Evolutionary conservation across 2,113 vertebrate species (phyloP).

Genomic region (Leiothrix lutea): DNA sequence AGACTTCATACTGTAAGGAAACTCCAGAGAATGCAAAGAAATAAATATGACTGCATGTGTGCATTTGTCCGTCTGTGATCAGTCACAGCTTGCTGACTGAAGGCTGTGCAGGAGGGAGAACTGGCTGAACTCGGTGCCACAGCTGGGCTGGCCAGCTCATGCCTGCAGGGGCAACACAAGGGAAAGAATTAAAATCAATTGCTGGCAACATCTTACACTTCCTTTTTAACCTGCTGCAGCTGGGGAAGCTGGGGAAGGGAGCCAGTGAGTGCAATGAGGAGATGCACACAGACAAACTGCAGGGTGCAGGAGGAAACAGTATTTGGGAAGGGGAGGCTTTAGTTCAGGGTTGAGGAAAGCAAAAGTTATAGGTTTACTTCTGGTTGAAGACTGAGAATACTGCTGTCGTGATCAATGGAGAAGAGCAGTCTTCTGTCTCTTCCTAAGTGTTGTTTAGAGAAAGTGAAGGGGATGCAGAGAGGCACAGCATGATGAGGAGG

Average conservation of each 20-base stretch:
- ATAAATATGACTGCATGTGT: neutral
- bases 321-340: neutral
- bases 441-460: neutral
- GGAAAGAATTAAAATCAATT: conserved; percentile 46
- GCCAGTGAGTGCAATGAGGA: neutral
- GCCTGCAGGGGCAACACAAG: conserved; percentile 37
- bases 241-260: neutral
- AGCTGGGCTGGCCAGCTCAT: neutral
- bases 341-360: neutral
- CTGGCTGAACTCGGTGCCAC: neutral
- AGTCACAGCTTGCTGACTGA: neutral
- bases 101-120: neutral
- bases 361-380: neutral
- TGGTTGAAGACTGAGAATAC: neutral
- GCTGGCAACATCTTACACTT: conserved; percentile 11
- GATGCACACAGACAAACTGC: neutral
- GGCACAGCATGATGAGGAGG: neutral
- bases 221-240: neutral
- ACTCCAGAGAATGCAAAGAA: neutral
- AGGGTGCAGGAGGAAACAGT: neutral
- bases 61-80: neutral
- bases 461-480: neutral
- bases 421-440: neutral
- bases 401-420: neutral
- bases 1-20: conserved; percentile 43